Evolutionary conservation across 2,888 invertebrate genomes (phyloP).

Genomic region (Formica aserva): DNA sequence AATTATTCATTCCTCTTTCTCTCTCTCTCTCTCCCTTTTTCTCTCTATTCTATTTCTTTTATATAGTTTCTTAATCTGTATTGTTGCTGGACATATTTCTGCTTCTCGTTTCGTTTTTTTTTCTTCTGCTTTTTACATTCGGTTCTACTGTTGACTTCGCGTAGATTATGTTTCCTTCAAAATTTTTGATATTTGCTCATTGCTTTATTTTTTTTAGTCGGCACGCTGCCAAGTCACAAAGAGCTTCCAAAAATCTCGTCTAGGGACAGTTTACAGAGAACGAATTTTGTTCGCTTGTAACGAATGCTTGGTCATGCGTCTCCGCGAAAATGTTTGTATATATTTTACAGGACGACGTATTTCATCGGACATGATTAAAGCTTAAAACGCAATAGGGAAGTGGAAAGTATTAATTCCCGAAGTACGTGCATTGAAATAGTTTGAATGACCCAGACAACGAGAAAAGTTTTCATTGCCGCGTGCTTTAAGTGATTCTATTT

Average conservation of each 20-base stretch:
- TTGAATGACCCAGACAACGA: background rate
- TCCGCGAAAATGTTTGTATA: background rate
- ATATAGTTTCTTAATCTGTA: background rate
- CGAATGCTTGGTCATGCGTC: conserved; percentile 8
- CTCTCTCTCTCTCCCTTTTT: background rate
- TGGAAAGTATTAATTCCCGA: background rate
- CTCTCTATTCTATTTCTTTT: background rate
- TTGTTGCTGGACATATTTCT: background rate
- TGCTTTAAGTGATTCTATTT: background rate
- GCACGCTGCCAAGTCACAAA: conserved; percentile 4
- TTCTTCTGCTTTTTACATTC: background rate
- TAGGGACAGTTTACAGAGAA: background rate
- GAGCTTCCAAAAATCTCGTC: conserved; percentile 16
- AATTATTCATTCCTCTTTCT: background rate
- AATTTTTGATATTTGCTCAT: conserved; percentile 12
- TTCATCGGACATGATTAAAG: background rate
- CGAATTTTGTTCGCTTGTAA: conserved; percentile 3
- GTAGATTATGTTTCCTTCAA: background rate
- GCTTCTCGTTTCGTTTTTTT: background rate
- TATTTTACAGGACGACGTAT: background rate
- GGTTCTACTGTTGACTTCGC: background rate
- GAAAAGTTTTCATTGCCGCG: background rate
- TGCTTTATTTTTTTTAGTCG: conserved; percentile 4
- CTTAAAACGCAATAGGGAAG: background rate
- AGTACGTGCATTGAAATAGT: background rate